Evolutionary conservation across 2,888 invertebrate species (phyloP).

Genomic region (Mimas tiliae): DNA sequence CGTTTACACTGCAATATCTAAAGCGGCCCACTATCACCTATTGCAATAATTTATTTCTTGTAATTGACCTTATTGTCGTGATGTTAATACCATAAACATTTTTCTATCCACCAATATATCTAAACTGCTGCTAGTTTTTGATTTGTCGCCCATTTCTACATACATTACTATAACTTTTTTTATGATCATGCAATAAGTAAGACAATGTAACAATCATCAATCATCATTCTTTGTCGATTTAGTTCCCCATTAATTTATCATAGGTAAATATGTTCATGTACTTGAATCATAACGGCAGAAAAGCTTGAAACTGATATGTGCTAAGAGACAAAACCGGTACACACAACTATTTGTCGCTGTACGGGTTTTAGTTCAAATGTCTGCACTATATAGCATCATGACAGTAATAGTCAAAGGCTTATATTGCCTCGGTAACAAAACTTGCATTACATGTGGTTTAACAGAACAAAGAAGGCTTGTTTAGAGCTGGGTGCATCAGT

Average conservation of each 20-base stretch:
- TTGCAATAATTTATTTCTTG: too few relatives aligned
- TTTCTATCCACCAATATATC: not conserved
- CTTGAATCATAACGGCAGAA: slow-evolving; percentile 9
- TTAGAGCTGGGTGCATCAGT: too few relatives aligned
- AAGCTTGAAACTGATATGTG: not conserved
- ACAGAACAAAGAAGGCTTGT: too few relatives aligned
- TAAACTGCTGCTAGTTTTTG: not conserved
- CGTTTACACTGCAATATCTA: too few relatives aligned
- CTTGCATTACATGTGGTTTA: too few relatives aligned
- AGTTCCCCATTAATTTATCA: not conserved
- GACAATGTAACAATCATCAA: not conserved
- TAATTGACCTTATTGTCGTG: too few relatives aligned
- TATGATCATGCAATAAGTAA: not conserved
- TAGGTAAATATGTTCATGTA: not conserved
- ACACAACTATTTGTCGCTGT: not conserved
- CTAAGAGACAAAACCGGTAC: not conserved
- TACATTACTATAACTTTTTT: not conserved
- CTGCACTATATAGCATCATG: not conserved
- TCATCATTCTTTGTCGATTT: slow-evolving; percentile 5
- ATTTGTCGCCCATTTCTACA: not conserved
- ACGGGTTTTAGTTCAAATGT: not conserved
- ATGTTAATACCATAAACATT: not conserved
- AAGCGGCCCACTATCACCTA: too few relatives aligned
- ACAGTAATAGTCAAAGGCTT: too few relatives aligned
- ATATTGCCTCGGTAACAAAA: too few relatives aligned